Conservation (phyloP, 2,888 invertebrate species). For the Lysandra bellargus region DNA sequence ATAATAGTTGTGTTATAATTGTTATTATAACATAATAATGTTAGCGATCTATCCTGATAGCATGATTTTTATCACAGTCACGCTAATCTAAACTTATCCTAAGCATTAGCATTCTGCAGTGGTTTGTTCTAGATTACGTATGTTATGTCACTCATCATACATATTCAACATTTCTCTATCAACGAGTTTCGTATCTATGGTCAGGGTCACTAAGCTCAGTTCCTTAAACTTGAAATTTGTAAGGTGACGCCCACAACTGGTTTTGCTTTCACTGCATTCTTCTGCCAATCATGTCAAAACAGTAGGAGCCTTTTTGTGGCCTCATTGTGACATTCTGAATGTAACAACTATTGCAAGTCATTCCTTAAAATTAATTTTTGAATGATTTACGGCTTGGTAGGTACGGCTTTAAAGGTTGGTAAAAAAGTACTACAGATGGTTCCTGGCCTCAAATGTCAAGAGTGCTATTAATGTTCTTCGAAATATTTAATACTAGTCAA, state of each 20-base stretch:
- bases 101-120: neutral
- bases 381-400: too few relatives aligned
- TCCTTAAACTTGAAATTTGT: constrained; percentile 4
- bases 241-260: neutral
- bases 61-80: neutral
- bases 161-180: neutral
- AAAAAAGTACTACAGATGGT: neutral
- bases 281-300: neutral
- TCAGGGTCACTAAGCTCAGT: neutral
- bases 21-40: too few relatives aligned
- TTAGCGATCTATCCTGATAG: neutral
- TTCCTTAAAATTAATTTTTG: too few relatives aligned
- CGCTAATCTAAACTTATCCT: neutral
- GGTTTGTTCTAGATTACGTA: neutral
- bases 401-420: too few relatives aligned
- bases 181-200: neutral
- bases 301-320: neutral
- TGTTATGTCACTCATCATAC: neutral
- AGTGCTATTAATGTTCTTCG: neutral
- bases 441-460: neutral
- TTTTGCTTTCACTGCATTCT: constrained; percentile 5
- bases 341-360: too few relatives aligned
- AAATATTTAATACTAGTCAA: neutral
- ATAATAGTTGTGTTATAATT: too few relatives aligned
- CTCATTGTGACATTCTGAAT: neutral